These are phyloP conservation scores for Brenthis daphne DNA, from an alignment of 2,888 invertebrate species.

Conservation along the genomic window DNA sequence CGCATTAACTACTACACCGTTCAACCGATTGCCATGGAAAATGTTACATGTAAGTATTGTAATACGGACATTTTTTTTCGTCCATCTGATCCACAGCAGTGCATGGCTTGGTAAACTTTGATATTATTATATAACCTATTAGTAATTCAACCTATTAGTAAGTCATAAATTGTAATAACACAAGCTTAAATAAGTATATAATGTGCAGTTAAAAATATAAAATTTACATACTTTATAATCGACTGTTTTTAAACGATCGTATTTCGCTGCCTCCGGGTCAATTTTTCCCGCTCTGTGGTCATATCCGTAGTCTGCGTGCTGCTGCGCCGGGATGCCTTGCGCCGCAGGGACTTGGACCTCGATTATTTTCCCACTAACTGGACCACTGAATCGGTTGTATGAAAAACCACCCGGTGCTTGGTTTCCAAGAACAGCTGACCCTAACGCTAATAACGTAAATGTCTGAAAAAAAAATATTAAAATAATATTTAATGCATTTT, in stretches of 20 bases:
- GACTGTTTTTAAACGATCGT: conserved; percentile 80
- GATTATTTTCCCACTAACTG: conserved; percentile 85
- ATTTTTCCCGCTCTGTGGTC: conserved; percentile 74
- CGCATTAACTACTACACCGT: no score
- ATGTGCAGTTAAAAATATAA: not conserved
- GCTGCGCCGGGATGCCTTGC: conserved; percentile 66
- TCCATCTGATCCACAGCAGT: no score
- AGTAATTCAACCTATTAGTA: no score
- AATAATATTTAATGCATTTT: not conserved
- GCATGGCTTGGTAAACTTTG: no score
- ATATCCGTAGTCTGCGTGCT: conserved; percentile 77
- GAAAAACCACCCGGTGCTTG: conserved; percentile 83
- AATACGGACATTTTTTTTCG: no score
- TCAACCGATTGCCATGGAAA: no score
- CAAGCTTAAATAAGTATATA: no score
- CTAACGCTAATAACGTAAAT: conserved; percentile 53
- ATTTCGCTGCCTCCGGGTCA: conserved; percentile 74
- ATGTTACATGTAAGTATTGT: no score
- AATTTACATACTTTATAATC: conserved; percentile 83
- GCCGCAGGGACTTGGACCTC: conserved; percentile 81
- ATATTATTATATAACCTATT: no score
- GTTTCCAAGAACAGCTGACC: conserved; percentile 52
- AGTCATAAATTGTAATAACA: no score
- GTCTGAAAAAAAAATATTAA: conserved; percentile 51
- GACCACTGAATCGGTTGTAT: conserved; percentile 87